Percentiles rank a stretch among this genome's conserved stretches.
Conservation (phyloP, 2,888 invertebrate species). For the Lagria hirta region DNA sequence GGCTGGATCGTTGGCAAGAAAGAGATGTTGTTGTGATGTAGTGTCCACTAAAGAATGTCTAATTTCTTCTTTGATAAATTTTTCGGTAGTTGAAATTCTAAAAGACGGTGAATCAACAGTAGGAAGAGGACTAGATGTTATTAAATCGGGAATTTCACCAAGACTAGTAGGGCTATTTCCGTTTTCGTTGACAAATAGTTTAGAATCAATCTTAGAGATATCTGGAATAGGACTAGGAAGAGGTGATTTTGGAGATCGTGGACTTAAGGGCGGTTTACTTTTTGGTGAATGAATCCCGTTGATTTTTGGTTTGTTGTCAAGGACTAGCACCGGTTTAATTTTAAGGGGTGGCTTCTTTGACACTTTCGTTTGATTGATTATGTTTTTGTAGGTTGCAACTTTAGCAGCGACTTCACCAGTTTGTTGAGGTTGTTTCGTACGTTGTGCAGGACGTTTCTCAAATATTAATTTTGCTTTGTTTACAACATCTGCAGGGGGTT, state of each 20-base stretch:
- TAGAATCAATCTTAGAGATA: constrained; percentile 43
- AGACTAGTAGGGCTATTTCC: constrained; percentile 35
- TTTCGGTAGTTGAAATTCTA: constrained; percentile 33
- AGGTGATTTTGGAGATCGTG: constrained; percentile 10
- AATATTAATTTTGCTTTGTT: constrained; percentile 83
- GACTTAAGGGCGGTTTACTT: constrained; percentile 14
- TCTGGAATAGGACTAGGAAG: constrained; percentile 51
- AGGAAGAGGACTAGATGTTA: constrained; percentile 47
- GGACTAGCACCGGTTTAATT: constrained; percentile 53
- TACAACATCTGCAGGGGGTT: constrained; percentile 88
- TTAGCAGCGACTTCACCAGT: constrained; percentile 66
- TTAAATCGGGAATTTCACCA: constrained; percentile 56
- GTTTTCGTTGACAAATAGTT: constrained; percentile 16
- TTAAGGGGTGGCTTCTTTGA: constrained; percentile 51
- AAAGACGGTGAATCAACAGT: constrained; percentile 32
- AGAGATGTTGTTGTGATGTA: neutral
- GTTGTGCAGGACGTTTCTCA: constrained; percentile 66
- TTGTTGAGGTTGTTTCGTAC: constrained; percentile 57
- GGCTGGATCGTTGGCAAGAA: constrained; percentile 1
- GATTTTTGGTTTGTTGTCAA: constrained; percentile 40
- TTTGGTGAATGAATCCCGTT: constrained; percentile 14
- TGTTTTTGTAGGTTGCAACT: constrained; percentile 65
- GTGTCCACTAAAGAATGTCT: neutral
- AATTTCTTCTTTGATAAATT: constrained; percentile 37
- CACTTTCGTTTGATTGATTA: constrained; percentile 60